Evolutionary conservation across 1,140 invertebrate species (phyloP), one percentile per base, ranked within the genome.

Genomic region (Macrobrachium nipponense): DNA sequence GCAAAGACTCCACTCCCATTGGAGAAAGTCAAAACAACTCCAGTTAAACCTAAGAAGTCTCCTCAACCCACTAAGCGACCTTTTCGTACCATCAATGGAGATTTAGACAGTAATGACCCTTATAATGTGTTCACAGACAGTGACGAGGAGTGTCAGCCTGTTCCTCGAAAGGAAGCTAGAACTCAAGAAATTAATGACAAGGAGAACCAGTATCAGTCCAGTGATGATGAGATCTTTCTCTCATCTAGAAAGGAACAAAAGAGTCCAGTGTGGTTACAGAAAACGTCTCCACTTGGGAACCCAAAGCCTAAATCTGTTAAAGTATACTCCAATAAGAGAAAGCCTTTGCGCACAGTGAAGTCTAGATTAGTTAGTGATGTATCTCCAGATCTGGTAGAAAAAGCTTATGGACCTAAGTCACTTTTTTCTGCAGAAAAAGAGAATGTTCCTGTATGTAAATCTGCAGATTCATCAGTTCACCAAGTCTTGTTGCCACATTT

Each of bases 321-420:
- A 60, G 77, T 80, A 15, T 86, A 86, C 62, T 44, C 77, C 5
- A 80, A 73, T 36, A 86, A 86, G 59, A 86, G 79, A 59, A 86
- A 86, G 23, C 43, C 62, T 10, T 0, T 86, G 2, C 20, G 80
- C 58, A 51, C 75, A 8, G 72, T 68, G 11, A 79, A 70, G 58
- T 86, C 84, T 27, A 73, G 68, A 36, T 78, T 86, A 61, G 44
- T 88, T 8, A 80, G 23, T 75, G 87, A 85, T 75, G 64, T 88
- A 27, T 88, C 87, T 58, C 87, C 87, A 36, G 80, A 80, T 17
- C 84, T 80, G 61, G 68, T 88, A 51, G 87, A 88, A 43, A 88
- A 72, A 43, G 87, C 87, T 15, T 85, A 88, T 66, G 87, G 82
- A 61, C 20, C 80, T 15, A 87, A 43, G 10, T 73, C 27, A 58